These are phyloP conservation scores for Pardalotus punctatus DNA, from an alignment of 2,113 vertebrate genomes.

Conservation along the genomic window DNA sequence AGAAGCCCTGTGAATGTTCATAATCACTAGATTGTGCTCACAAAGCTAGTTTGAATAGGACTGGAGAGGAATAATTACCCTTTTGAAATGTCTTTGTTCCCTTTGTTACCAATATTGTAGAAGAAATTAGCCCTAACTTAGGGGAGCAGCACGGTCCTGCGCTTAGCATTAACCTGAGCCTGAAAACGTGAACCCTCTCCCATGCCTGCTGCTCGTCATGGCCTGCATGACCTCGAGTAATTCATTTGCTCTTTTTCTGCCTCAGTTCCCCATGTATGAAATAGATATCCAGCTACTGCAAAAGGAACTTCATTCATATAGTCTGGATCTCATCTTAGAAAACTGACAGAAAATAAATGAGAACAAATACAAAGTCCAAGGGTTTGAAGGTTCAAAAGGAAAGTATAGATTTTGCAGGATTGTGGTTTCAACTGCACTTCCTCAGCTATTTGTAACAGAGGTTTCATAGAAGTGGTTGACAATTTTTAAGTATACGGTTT, in stretches of 20 bases:
- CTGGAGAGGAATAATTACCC: constrained; percentile 25
- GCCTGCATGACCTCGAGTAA: neutral
- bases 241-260: constrained; percentile 14
- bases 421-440: neutral
- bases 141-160: neutral
- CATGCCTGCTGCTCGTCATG: neutral
- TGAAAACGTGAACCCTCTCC: neutral
- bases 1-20: neutral
- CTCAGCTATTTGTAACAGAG: neutral
- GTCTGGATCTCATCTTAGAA: neutral
- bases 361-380: neutral
- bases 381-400: neutral
- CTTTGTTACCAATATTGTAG: neutral
- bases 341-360: neutral
- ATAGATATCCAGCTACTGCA: neutral
- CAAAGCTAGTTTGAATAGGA: neutral
- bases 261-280: neutral
- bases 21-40: constrained; percentile 18
- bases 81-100: constrained; percentile 36
- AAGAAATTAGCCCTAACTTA: constrained; percentile 1
- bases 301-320: neutral
- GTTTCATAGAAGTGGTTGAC: neutral
- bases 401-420: neutral
- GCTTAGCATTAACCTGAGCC: neutral
- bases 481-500: neutral